Percentiles rank a stretch among this genome's conserved stretches.
These are phyloP conservation scores for Myotis findleyi DNA, from an alignment of 2,797 vertebrate genomes.

Conservation along the genomic window DNA sequence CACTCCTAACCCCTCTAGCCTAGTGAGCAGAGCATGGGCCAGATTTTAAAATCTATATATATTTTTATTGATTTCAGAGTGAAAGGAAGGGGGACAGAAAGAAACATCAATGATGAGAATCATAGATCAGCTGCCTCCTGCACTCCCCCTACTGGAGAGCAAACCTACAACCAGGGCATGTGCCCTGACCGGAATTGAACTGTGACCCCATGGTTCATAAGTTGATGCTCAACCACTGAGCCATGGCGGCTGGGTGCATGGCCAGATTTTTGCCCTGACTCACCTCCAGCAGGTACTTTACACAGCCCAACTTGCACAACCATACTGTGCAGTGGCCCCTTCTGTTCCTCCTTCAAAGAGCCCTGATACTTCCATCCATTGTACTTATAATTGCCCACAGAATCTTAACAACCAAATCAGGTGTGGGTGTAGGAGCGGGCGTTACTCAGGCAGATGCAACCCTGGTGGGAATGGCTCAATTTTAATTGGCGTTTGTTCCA, in stretches of 20 bases:
- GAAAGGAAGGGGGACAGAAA: too few relatives aligned
- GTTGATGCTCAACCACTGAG: too few relatives aligned
- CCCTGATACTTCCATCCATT: not conserved
- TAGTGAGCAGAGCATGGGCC: not conserved
- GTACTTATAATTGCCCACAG: not conserved
- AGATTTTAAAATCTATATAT: not conserved
- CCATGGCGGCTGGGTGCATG: too few relatives aligned
- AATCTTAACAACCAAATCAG: not conserved
- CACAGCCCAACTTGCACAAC: not conserved
- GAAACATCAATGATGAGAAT: too few relatives aligned
- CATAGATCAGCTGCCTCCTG: too few relatives aligned
- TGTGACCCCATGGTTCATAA: too few relatives aligned
- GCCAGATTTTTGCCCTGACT: not conserved
- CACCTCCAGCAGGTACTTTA: not conserved
- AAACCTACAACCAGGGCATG: too few relatives aligned
- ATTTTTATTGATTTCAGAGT: too few relatives aligned
- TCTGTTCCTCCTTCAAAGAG: not conserved
- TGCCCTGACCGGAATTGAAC: too few relatives aligned
- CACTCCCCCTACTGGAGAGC: too few relatives aligned
- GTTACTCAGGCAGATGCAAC: conserved; percentile 14
- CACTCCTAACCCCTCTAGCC: not conserved
- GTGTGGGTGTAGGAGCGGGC: not conserved
- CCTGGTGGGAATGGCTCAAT: not conserved
- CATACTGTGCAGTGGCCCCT: not conserved
- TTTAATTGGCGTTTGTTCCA: conserved; percentile 11